Evolutionary conservation across 2,888 invertebrate species (phyloP), one percentile per base, ranked within the genome.

Genomic region (Lamellibrachia satsuma): DNA sequence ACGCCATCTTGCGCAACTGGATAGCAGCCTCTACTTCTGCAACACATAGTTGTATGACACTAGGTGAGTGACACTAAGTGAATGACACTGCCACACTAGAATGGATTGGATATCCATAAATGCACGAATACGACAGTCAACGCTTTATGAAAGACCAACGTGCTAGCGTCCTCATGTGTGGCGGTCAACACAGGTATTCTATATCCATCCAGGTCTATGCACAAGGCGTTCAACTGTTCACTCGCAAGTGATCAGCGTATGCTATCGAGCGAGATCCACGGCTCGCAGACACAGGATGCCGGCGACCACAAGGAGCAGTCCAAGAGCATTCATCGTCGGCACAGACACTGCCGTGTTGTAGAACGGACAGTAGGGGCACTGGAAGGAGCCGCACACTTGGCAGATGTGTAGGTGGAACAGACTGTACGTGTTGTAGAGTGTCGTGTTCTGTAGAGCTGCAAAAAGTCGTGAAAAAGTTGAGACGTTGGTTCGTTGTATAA

Each of bases 351-450:
- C 94, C 2, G 91, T 27, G 93, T 94, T 94, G 95, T 96, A 96
- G 94, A 95, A 95, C 3, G 96, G 96, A 94, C 96, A 96, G 93
- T 96, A 96, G 0, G 96, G 96, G 94, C 96, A 96, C 94, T 96
- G 96, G 94, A 96, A 96, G 4, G 96, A 96, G 1, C 96, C 96
- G 93, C 96, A 96, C 90, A 96, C 96, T 92, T 96, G 96, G 94
- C 96, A 96, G 90, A 96, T 96, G 94, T 96, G 96, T 91, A 95
- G 94, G 91, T 95, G 95, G 94, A 96, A 96, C 93, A 96, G 94
- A 92, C 95, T 95, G 93, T 95, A 95, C 0, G 96, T 95, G 3
- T 95, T 95, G 94, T 96, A 96, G 93, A 96, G 93, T 3, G 95
- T 94, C n/a, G 95, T 95, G 94, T 95, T 96, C 94, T 95, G 95